A percentile compares a stretch with the other conserved stretches of the same genome.
Conservation (phyloP, 35 echinoderm and acorn worm species). For the Anneissia japonica region DNA sequence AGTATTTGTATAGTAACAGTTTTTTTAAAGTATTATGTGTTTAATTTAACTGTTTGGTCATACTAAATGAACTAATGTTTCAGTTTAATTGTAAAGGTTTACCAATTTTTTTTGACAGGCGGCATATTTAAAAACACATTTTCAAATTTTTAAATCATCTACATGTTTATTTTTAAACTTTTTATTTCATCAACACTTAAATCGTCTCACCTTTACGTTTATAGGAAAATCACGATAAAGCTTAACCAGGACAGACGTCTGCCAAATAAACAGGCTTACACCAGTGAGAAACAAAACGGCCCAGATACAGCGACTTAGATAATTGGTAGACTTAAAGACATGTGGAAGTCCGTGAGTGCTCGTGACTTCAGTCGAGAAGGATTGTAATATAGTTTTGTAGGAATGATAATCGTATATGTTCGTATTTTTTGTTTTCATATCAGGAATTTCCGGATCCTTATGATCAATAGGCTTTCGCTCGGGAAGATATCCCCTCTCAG, state of each 20-base stretch:
- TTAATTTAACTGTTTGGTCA: too few species aligned
- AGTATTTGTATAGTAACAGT: too few species aligned
- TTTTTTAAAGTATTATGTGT: too few species aligned
- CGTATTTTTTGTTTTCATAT: background rate
- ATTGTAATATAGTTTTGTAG: background rate
- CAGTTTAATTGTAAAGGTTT: too few species aligned
- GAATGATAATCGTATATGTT: background rate
- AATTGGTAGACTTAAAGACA: slow-evolving; percentile 18
- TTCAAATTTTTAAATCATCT: too few species aligned
- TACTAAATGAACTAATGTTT: too few species aligned
- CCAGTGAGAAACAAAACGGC: slow-evolving; percentile 4
- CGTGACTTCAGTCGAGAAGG: slow-evolving; percentile 11
- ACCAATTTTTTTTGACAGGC: too few species aligned
- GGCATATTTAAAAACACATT: too few species aligned
- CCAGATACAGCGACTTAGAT: slow-evolving; percentile 27
- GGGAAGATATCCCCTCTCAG: background rate
- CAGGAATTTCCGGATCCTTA: background rate
- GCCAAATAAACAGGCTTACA: slow-evolving; percentile 24
- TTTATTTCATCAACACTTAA: too few species aligned
- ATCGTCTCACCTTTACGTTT: background rate
- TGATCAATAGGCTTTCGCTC: background rate
- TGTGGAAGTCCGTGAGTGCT: slow-evolving; percentile 34
- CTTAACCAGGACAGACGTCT: slow-evolving; percentile 5
- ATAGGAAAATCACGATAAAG: background rate
- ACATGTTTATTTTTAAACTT: too few species aligned